phyloP scores from a whole-genome alignment of 2,797 vertebrate genomes.

The Decapterus maruadsi region DNA sequence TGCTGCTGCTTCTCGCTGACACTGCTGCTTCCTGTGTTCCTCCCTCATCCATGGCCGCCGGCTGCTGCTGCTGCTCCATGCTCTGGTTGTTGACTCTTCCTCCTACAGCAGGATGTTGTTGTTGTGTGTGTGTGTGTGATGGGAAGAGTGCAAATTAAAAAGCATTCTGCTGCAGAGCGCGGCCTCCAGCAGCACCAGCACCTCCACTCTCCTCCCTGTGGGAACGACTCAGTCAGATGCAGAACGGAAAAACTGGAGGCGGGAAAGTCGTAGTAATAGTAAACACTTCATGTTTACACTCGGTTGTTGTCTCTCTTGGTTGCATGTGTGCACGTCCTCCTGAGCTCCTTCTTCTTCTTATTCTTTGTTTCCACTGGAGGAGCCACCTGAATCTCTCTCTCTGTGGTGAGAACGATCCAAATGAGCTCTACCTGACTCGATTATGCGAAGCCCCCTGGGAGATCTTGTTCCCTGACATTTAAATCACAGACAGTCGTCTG shows the following conservation, averaged over 20 bases:
- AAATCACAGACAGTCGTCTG: slow-evolving; percentile 14
- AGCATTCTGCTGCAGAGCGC: slow-evolving; percentile 3
- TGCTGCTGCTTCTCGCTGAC: background rate
- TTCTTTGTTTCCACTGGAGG: slow-evolving; percentile 6
- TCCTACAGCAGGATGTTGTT: slow-evolving; percentile 2
- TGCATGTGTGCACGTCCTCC: background rate
- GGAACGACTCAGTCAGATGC: slow-evolving; percentile 4
- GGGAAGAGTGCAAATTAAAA: slow-evolving; percentile 43
- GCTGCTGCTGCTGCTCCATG: background rate
- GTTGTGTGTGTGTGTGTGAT: slow-evolving; percentile 15
- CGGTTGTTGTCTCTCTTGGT: background rate
- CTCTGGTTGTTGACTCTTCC: slow-evolving; percentile 10
- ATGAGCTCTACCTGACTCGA: slow-evolving; percentile 45
- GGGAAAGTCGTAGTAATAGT: too few relatives aligned
- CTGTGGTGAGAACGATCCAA: slow-evolving; percentile 33
- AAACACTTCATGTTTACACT: background rate
- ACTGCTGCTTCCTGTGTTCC: background rate
- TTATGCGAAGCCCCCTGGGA: slow-evolving; percentile 26
- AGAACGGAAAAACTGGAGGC: background rate
- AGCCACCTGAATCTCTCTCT: slow-evolving; percentile 17
- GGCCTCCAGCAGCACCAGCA: slow-evolving; percentile 7
- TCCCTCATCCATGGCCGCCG: background rate
- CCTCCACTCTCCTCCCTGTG: slow-evolving; percentile 2
- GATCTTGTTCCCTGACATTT: slow-evolving; percentile 36
- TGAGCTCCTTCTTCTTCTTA: background rate